A percentile compares a stretch with the other conserved stretches of the same genome.
Conservation (phyloP, 2,113 vertebrate genomes). For the Synodontis membranacea region DNA sequence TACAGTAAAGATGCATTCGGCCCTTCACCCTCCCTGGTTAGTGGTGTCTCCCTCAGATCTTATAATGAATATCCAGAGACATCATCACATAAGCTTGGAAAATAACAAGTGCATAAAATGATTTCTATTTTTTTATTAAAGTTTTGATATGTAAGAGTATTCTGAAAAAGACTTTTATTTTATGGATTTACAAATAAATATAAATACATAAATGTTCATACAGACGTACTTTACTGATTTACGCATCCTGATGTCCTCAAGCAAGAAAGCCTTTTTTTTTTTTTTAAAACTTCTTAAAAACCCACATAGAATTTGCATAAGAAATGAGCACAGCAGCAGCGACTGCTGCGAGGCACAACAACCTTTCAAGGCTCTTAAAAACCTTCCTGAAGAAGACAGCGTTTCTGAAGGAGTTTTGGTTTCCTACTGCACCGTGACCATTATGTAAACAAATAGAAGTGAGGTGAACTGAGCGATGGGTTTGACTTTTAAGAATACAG, state of each 20-base stretch:
- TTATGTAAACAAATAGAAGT: not conserved
- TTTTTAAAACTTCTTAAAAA: not conserved
- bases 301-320: not conserved
- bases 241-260: not conserved
- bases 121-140: no score
- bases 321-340: not conserved
- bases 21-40: no score
- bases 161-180: no score
- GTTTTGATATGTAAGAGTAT: no score
- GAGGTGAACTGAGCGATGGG: not conserved
- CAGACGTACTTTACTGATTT: no score
- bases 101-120: no score
- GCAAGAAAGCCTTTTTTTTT: not conserved
- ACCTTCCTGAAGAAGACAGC: not conserved
- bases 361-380: not conserved
- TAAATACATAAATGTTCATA: no score
- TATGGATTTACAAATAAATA: no score
- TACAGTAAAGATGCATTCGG: no score
- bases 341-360: not conserved
- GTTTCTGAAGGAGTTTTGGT: not conserved
- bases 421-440: not conserved
- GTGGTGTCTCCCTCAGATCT: no score
- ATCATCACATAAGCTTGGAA: no score
- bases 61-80: no score
- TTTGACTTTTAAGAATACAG: not conserved